Evolutionary conservation across 2,113 vertebrate species (phyloP), one percentile per base, ranked within the genome.

Genomic region (Aphelocoma coerulescens): DNA sequence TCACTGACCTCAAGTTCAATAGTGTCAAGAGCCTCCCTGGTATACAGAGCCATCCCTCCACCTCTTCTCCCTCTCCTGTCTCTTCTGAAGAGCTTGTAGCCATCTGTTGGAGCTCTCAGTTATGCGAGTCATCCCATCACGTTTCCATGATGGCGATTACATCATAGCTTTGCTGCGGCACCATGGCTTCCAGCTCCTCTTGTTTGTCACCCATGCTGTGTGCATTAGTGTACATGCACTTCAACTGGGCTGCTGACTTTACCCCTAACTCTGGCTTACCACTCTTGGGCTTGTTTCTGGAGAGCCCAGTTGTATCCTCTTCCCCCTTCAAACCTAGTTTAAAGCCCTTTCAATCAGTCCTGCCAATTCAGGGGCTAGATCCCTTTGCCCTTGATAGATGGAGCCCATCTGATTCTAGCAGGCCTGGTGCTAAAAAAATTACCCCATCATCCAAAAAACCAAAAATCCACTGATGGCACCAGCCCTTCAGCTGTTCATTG

Each of bases 381-480:
- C 28, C 24, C 61, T 52, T 24, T 35, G 13, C 13, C 20, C 32
- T 51, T 52, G 12, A 20, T 16, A 59, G 32, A 21, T 52, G 57
- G 37, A 35, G 13, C 46, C 41, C 6, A 44, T 28, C 26, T 44
- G 16, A 4, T 16, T 32, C 26, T 4, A 44, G 21, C 35, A 35
- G 30, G 24, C 9, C 19, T 11, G 19, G 26, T 71, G 37, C 46
- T 8, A 13, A 13, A 52, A 41, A 20, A 24, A 16, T 12, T n/a
- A 3, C 6, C 19, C 66, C 7, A 4, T 43, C 12, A 35, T 43
- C 9, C n/a, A 51, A 61, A 43, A n/a, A 0, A 0, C 1, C 16
- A 43, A 26, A 35, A 26, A 61, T 52, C 57, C 16, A 7, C 7
- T 8, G 32, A 7, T 15, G 35, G 5, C 24, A 30, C 24, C 55